These are phyloP conservation scores for Paedocypris sp. DNA, from an alignment of 2,113 vertebrate species.

Conservation along the genomic window DNA sequence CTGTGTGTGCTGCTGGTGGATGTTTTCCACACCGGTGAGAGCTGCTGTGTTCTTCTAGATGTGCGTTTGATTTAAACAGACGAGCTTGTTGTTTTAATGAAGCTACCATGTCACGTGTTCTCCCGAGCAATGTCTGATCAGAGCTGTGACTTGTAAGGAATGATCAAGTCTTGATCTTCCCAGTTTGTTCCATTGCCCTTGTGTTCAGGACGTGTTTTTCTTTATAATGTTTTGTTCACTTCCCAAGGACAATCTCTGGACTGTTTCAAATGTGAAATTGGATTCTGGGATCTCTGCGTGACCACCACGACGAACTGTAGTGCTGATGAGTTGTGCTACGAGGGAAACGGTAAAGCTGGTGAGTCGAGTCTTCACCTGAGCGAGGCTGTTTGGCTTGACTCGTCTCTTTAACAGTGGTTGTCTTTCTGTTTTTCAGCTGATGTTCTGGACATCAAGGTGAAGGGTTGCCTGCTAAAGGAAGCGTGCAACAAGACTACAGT, in stretches of 20 bases:
- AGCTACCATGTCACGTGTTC: too few species aligned
- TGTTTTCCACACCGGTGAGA: too few species aligned
- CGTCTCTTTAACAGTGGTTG: too few species aligned
- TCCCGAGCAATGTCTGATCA: too few species aligned
- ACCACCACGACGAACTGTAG: conserved; percentile 26
- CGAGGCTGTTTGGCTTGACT: accelerated
- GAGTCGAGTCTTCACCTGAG: too few species aligned
- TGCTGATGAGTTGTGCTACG: conserved; percentile 17
- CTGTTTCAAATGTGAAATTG: conserved; percentile 27
- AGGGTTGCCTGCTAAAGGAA: conserved; percentile 20
- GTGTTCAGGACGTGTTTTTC: too few species aligned
- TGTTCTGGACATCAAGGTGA: conserved; percentile 24
- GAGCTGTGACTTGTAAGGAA: too few species aligned
- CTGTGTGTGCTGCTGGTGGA: too few species aligned
- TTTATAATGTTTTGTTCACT: background rate
- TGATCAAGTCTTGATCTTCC: too few species aligned
- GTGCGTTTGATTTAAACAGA: too few species aligned
- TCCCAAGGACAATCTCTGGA: conserved; percentile 24
- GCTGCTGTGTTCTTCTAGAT: too few species aligned
- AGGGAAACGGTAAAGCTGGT: conserved; percentile 29
- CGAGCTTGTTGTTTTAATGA: too few species aligned
- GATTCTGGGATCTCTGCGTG: conserved; percentile 28
- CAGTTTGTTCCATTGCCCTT: background rate
- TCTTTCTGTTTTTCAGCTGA: background rate
- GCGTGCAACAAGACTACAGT: conserved; percentile 23